Evolutionary conservation across 2,113 vertebrate species (phyloP).

Genomic region (Verasper variegatus): DNA sequence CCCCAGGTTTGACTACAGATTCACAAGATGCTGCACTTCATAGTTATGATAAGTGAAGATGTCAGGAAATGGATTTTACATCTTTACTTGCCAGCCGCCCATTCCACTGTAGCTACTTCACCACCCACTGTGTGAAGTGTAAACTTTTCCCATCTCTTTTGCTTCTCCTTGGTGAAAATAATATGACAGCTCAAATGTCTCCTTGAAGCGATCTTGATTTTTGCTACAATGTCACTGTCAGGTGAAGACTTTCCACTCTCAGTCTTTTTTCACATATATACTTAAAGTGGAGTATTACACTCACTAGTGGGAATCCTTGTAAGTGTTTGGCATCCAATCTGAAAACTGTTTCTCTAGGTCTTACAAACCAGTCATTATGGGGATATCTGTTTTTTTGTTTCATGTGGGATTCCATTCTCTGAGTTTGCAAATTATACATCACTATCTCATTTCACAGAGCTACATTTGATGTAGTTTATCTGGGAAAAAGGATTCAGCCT

Average conservation of each 20-base stretch:
- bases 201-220: not conserved
- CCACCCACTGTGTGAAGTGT: constrained; percentile 17
- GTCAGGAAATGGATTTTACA: constrained; percentile 48
- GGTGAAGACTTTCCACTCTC: too few relatives aligned
- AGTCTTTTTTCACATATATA: not conserved
- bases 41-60: constrained; percentile 36
- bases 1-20: constrained; percentile 25
- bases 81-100: constrained; percentile 40
- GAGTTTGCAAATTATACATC: not conserved
- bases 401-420: too few relatives aligned
- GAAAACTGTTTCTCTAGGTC: too few relatives aligned
- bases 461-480: not conserved
- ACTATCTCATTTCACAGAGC: not conserved
- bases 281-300: too few relatives aligned
- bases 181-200: constrained; percentile 11
- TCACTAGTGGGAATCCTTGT: too few relatives aligned
- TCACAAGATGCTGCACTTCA: constrained; percentile 28
- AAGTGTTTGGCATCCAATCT: too few relatives aligned
- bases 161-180: not conserved
- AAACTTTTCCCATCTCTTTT: constrained; percentile 27
- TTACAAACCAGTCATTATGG: too few relatives aligned
- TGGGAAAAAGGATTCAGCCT: not conserved
- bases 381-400: too few relatives aligned
- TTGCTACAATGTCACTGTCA: not conserved
- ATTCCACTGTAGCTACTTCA: constrained; percentile 13